These are phyloP conservation scores for Pogonognathellus flavescens DNA, from an alignment of 1,140 invertebrate species.

Conservation along the genomic window DNA sequence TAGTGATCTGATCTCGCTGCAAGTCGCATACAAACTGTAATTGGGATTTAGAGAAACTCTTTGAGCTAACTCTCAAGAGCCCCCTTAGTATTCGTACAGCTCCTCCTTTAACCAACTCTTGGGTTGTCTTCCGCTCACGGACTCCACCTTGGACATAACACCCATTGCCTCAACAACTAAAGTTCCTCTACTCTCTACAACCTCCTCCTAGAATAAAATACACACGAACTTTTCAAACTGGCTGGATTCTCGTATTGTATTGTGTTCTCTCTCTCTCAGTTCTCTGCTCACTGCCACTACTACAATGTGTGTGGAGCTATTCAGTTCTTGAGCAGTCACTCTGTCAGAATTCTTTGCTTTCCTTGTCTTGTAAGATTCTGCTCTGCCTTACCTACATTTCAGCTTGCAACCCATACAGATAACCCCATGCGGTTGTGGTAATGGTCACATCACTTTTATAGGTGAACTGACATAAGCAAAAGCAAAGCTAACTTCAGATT, in stretches of 20 bases:
- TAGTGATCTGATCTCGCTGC: constrained; percentile 60
- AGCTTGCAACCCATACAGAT: constrained; percentile 4
- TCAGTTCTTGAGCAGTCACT: background rate
- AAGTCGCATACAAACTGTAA: constrained; percentile 64
- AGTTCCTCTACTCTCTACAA: constrained; percentile 14
- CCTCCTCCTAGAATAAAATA: constrained; percentile 37
- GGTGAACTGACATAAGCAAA: constrained; percentile 23
- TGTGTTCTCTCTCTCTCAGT: background rate
- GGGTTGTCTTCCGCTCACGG: background rate
- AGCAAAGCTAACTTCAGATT: background rate
- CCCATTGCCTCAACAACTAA: constrained; percentile 30
- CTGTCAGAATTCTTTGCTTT: constrained; percentile 10
- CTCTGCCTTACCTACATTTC: background rate
- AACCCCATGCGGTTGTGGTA: constrained; percentile 13
- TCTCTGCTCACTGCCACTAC: constrained; percentile 8
- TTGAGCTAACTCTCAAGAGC: constrained; percentile 45
- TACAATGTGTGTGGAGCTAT: background rate
- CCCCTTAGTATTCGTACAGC: constrained; percentile 9
- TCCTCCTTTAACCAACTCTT: constrained; percentile 40
- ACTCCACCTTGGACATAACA: constrained; percentile 25
- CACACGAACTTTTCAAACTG: background rate
- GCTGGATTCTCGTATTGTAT: background rate
- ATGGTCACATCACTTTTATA: constrained; percentile 31
- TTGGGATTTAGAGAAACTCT: constrained; percentile 51
- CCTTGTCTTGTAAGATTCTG: background rate